A percentile compares a stretch with the other conserved stretches of the same genome.
Evolutionary conservation across 2,113 vertebrate species (phyloP).

Genomic region (Ia io): DNA sequence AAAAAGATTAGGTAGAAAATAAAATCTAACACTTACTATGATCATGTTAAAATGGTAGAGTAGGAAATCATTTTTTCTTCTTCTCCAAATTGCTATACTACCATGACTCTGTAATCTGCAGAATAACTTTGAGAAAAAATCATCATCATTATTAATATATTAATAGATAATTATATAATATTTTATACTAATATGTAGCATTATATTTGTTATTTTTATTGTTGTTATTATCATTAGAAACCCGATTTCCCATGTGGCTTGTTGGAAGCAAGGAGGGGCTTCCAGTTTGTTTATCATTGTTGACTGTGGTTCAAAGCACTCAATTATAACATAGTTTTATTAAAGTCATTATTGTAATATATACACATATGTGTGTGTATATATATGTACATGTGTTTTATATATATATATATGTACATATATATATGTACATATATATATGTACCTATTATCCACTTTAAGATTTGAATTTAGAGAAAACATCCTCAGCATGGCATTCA

Average conservation of each 20-base stretch:
- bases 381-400: too few relatives aligned
- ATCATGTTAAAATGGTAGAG: neutral
- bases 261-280: neutral
- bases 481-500: neutral
- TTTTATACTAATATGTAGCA: neutral
- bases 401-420: too few relatives aligned
- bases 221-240: neutral
- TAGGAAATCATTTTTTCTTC: neutral
- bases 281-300: too few relatives aligned
- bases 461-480: neutral
- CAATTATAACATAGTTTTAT: neutral
- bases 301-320: neutral
- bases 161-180: neutral
- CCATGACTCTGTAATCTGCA: neutral
- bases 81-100: neutral
- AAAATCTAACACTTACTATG: neutral
- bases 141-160: neutral
- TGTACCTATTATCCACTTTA: neutral
- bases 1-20: neutral
- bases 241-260: too few relatives aligned
- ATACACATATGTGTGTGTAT: neutral
- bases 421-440: too few relatives aligned
- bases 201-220: neutral
- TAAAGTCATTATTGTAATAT: neutral
- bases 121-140: neutral